These are phyloP conservation scores for Porites cylindrica DNA, from an alignment of 92 coral and sea anemone species.

Conservation along the genomic window DNA sequence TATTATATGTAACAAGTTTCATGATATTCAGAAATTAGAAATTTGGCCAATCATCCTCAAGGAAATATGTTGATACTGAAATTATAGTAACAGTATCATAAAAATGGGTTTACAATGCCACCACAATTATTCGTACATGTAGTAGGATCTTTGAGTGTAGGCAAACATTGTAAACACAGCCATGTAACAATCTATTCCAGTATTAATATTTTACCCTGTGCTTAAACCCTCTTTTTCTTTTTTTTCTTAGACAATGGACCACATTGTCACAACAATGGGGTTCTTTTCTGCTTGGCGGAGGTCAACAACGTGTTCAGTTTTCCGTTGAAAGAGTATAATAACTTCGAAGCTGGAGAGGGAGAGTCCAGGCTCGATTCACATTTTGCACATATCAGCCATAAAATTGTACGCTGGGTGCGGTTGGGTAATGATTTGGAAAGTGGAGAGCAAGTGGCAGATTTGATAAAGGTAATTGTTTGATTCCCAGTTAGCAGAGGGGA, in stretches of 20 bases:
- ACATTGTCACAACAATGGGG: slow-evolving; percentile 46
- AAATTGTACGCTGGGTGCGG: slow-evolving; percentile 40
- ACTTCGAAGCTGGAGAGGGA: slow-evolving; percentile 44
- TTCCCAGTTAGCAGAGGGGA: not conserved
- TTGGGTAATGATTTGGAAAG: slow-evolving; percentile 38
- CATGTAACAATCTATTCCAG: not conserved
- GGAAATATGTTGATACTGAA: not conserved
- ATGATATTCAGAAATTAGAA: no score
- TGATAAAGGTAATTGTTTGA: slow-evolving; percentile 16
- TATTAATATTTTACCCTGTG: not conserved
- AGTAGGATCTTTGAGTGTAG: slow-evolving; percentile 2
- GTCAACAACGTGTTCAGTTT: slow-evolving; percentile 27
- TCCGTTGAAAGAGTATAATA: slow-evolving; percentile 34
- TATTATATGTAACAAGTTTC: no score
- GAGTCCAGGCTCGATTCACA: slow-evolving; percentile 34
- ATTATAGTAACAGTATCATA: not conserved
- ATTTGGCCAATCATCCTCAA: not conserved
- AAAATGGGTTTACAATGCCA: not conserved
- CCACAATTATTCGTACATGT: not conserved
- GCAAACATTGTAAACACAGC: not conserved
- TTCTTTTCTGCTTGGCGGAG: slow-evolving; percentile 28
- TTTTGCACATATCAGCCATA: slow-evolving; percentile 53
- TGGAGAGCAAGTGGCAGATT: slow-evolving; percentile 49
- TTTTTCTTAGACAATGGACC: slow-evolving; percentile 48
- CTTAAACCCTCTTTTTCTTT: not conserved